Percentiles rank a stretch among this genome's conserved stretches.
Conservation (phyloP, 2,888 invertebrate genomes). For the Caenorhabditis doughertyi region DNA sequence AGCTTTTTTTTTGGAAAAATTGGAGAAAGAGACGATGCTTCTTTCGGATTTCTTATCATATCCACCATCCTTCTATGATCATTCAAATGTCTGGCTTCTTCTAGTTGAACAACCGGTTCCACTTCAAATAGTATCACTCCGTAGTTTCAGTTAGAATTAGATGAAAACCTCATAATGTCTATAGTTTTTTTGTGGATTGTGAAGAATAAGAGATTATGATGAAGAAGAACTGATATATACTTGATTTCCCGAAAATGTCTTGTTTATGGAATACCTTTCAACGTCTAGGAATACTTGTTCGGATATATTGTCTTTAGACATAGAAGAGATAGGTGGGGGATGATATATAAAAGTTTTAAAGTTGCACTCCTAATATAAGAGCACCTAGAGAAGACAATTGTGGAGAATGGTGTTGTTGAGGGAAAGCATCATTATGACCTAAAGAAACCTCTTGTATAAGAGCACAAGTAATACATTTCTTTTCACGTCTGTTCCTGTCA, state of each 20-base stretch:
- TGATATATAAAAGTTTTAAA: too few species aligned
- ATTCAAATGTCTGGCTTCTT: slow-evolving; percentile 24
- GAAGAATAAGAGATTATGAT: background rate
- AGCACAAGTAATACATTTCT: too few species aligned
- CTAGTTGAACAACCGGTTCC: slow-evolving; percentile 24
- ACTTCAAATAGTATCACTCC: slow-evolving; percentile 15
- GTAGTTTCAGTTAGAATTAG: slow-evolving; percentile 4
- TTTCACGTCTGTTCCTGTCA: too few species aligned
- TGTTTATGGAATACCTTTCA: slow-evolving; percentile 18
- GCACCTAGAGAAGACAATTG: too few species aligned
- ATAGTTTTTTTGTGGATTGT: slow-evolving; percentile 11
- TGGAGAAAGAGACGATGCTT: background rate
- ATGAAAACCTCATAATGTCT: background rate
- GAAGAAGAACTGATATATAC: slow-evolving; percentile 13
- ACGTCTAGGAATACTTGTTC: background rate
- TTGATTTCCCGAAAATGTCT: slow-evolving; percentile 29
- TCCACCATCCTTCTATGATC: slow-evolving; percentile 11
- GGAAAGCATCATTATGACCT: too few species aligned
- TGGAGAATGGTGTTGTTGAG: too few species aligned
- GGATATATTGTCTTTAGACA: background rate
- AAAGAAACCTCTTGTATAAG: too few species aligned
- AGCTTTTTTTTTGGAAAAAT: background rate
- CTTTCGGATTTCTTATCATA: slow-evolving; percentile 8
- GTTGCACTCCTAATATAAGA: too few species aligned
- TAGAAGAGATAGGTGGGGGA: too few species aligned